These are phyloP conservation scores for Alexandromys oeconomus DNA, from an alignment of 2,797 vertebrate genomes.

Conservation along the genomic window DNA sequence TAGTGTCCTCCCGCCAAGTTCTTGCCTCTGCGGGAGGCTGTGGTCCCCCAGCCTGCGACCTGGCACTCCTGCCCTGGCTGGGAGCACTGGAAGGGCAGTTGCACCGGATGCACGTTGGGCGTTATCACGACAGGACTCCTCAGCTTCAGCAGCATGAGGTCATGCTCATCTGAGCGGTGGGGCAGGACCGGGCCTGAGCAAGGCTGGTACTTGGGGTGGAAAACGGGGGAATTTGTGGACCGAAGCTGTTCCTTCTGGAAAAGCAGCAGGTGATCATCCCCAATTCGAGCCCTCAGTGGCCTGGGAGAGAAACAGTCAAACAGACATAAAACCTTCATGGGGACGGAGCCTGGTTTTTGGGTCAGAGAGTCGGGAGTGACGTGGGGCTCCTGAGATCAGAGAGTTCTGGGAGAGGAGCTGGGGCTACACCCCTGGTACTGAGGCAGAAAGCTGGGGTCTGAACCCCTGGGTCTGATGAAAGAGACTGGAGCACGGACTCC, in stretches of 20 bases:
- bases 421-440: background rate
- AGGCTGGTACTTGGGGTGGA: conserved; percentile 84
- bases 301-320: conserved; percentile 26
- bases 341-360: background rate
- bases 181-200: conserved; percentile 71
- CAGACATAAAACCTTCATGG: background rate
- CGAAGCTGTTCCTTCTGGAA: conserved; percentile 88
- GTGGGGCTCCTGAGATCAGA: background rate
- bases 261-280: conserved; percentile 84
- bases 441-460: background rate
- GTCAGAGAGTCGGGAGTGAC: background rate
- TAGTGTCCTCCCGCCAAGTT: background rate
- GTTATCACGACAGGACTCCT: conserved; percentile 71
- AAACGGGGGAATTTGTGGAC: conserved; percentile 51
- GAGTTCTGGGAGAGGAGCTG: background rate
- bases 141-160: conserved; percentile 87
- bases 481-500: background rate
- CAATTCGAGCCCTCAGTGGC: conserved; percentile 82
- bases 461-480: background rate
- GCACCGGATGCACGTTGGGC: conserved; percentile 72
- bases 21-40: conserved; percentile 59
- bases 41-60: conserved; percentile 87
- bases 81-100: conserved; percentile 84
- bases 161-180: conserved; percentile 82
- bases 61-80: conserved; percentile 82